Evolutionary conservation across 2,113 vertebrate genomes (phyloP).

Genomic region (Phylloscopus whistleri): DNA sequence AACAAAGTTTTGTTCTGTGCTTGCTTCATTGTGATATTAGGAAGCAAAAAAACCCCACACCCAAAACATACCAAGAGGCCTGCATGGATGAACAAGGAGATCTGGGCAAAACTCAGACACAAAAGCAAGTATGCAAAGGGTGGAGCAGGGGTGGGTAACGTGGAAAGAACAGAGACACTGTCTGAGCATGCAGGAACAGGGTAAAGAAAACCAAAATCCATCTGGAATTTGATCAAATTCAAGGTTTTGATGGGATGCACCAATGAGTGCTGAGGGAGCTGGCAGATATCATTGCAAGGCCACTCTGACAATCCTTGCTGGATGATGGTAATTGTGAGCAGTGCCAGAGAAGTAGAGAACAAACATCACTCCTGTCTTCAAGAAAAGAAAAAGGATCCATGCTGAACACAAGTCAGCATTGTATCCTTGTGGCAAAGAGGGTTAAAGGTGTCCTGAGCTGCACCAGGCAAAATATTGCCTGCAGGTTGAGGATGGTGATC

Average conservation of each 20-base stretch:
- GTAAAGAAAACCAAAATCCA: background rate
- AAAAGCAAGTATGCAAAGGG: background rate
- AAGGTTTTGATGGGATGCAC: background rate
- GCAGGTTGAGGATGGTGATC: background rate
- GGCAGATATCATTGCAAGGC: background rate
- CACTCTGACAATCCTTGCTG: background rate
- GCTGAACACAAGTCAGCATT: background rate
- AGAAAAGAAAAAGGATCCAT: background rate
- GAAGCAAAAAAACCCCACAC: background rate
- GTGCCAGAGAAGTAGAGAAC: background rate
- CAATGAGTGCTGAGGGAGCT: background rate
- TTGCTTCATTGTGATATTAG: background rate
- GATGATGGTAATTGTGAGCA: background rate
- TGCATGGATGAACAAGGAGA: background rate
- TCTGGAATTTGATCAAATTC: background rate
- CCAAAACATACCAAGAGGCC: background rate
- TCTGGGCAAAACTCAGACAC: background rate
- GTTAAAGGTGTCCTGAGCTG: background rate
- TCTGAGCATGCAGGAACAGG: accelerated
- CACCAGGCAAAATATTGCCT: background rate
- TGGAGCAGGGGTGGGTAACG: background rate
- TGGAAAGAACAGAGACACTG: background rate
- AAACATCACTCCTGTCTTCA: background rate
- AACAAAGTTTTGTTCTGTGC: background rate
- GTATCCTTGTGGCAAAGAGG: background rate